Percentiles rank a stretch among this genome's conserved stretches.
phyloP scores from a whole-genome alignment of 2,797 vertebrate species.

The Centroberyx gerrardi region DNA sequence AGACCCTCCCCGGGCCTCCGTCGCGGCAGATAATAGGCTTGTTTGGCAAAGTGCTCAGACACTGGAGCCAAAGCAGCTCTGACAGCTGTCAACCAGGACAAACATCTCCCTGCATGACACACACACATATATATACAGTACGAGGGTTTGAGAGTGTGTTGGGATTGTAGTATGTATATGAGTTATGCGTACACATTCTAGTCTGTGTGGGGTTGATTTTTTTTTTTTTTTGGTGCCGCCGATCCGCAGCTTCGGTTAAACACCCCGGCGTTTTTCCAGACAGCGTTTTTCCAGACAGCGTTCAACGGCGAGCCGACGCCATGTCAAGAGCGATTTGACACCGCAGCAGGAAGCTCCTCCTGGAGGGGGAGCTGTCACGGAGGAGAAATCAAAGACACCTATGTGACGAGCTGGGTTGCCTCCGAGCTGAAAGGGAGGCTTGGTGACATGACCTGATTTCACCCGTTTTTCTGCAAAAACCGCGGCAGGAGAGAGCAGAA shows the following conservation, averaged over 20 bases:
- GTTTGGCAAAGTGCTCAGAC: conserved; percentile 81
- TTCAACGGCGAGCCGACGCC: conserved; percentile 46
- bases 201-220: conserved; percentile 28
- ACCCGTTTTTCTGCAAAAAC: conserved; percentile 30
- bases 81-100: conserved; percentile 85
- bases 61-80: conserved; percentile 74
- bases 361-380: conserved; percentile 65
- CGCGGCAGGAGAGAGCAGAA: conserved; percentile 11
- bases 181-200: conserved; percentile 12
- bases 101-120: conserved; percentile 62
- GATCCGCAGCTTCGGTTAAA: conserved; percentile 50
- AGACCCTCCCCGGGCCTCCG: conserved; percentile 42
- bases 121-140: conserved; percentile 16
- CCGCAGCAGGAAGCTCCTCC: conserved; percentile 36
- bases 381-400: conserved; percentile 70
- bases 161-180: background rate
- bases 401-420: conserved; percentile 54
- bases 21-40: conserved; percentile 72
- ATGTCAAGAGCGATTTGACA: conserved; percentile 72
- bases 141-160: background rate
- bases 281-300: background rate
- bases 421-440: conserved; percentile 43
- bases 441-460: conserved; percentile 69
- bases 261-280: background rate
- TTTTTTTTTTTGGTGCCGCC: conserved; percentile 35